Conservation (phyloP, 2,888 invertebrate genomes). For the Watsonalla binaria region DNA sequence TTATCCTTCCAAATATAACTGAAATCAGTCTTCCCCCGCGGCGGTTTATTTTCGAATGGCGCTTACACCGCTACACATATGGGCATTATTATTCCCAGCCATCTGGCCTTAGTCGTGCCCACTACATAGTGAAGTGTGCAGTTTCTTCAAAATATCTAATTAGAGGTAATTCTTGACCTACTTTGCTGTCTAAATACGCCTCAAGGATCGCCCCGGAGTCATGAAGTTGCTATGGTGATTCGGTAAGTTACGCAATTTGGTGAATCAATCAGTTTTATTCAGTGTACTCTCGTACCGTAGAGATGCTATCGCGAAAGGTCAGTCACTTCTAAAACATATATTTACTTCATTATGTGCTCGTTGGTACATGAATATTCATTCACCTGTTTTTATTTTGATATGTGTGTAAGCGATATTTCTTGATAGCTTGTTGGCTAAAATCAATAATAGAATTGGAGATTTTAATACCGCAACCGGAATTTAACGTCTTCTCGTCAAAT, state of each 20-base stretch:
- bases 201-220: conserved; percentile 49
- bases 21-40: conserved; percentile 61
- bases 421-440: neutral
- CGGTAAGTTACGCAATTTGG: conserved; percentile 34
- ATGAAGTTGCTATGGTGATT: conserved; percentile 54
- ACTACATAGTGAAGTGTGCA: conserved; percentile 31
- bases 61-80: conserved; percentile 42
- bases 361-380: neutral
- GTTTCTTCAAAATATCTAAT: conserved; percentile 27
- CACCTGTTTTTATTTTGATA: neutral
- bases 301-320: conserved; percentile 39
- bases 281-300: conserved; percentile 16
- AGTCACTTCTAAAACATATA: conserved; percentile 3
- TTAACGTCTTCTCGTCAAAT: no score
- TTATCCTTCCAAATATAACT: conserved; percentile 57
- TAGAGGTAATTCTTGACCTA: conserved; percentile 61
- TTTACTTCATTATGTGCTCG: conserved; percentile 4
- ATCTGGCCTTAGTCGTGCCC: conserved; percentile 48
- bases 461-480: neutral
- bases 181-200: conserved; percentile 43
- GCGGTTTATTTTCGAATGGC: conserved; percentile 64
- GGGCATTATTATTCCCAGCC: conserved; percentile 63
- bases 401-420: neutral
- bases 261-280: conserved; percentile 31
- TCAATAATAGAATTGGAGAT: neutral